Conservation (phyloP, 2,113 vertebrate genomes). For the Mobula birostris region DNA sequence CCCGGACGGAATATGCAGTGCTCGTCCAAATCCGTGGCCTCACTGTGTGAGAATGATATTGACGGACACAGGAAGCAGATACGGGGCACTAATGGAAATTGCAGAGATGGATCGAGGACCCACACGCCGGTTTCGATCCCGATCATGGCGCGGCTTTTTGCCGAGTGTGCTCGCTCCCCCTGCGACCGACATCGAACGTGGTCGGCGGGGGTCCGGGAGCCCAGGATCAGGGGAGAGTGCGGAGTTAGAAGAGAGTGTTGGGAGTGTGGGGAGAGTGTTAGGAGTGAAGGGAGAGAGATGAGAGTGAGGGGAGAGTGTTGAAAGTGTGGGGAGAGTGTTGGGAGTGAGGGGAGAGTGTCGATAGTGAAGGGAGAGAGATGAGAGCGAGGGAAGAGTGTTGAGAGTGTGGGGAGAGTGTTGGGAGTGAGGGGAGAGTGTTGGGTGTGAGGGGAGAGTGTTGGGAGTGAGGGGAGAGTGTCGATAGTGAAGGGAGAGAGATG, state of each 20-base stretch:
- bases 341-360: neutral
- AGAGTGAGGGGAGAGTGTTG: neutral
- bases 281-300: neutral
- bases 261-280: neutral
- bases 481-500: neutral
- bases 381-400: neutral
- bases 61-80: no score
- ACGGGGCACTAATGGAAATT: no score
- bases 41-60: no score
- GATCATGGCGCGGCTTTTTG: no score
- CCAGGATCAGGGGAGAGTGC: neutral
- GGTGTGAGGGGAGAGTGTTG: no score
- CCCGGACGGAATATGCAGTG: no score
- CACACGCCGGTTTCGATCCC: no score
- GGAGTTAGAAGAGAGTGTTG: neutral
- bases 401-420: neutral
- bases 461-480: neutral
- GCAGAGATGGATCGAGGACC: no score
- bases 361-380: neutral
- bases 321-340: neutral
- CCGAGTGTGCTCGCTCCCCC: no score
- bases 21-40: no score
- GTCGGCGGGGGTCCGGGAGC: no score
- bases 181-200: no score
- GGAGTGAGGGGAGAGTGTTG: neutral